phyloP scores from a whole-genome alignment of 2,888 invertebrate genomes.

The Stomorhina lunata region DNA sequence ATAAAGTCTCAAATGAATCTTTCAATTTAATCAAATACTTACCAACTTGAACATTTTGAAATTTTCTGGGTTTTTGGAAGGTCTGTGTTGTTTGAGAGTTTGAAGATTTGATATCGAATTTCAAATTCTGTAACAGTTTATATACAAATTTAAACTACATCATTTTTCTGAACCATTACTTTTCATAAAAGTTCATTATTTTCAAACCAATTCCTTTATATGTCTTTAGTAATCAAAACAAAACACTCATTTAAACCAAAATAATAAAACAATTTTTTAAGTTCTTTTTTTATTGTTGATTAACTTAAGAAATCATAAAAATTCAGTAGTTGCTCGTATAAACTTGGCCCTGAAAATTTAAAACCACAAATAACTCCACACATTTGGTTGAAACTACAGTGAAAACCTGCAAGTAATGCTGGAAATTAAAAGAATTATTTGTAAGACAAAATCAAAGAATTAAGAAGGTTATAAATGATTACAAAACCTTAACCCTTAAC shows the following conservation, averaged over 20 bases:
- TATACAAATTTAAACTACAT: too few species aligned
- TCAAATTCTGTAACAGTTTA: constrained; percentile 13
- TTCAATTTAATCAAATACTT: neutral
- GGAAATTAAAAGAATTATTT: neutral
- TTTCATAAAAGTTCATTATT: too few species aligned
- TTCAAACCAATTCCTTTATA: too few species aligned
- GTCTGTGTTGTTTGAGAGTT: constrained; percentile 74
- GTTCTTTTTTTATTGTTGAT: too few species aligned
- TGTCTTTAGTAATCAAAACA: neutral
- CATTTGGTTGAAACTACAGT: too few species aligned
- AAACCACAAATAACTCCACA: too few species aligned
- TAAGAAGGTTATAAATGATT: neutral
- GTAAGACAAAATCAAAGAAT: neutral
- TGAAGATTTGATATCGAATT: constrained; percentile 67
- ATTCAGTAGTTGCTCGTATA: too few species aligned
- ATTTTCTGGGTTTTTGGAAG: constrained; percentile 62
- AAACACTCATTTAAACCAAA: neutral
- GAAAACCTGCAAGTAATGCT: neutral
- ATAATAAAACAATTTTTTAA: too few species aligned
- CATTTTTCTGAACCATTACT: too few species aligned
- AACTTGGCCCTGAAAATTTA: too few species aligned
- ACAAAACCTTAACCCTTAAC: neutral
- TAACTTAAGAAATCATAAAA: too few species aligned
- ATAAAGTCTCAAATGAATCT: neutral
- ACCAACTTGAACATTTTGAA: constrained; percentile 78